Conservation (phyloP, 2,797 vertebrate species). For the Microctenopoma stevenorrisi region DNA sequence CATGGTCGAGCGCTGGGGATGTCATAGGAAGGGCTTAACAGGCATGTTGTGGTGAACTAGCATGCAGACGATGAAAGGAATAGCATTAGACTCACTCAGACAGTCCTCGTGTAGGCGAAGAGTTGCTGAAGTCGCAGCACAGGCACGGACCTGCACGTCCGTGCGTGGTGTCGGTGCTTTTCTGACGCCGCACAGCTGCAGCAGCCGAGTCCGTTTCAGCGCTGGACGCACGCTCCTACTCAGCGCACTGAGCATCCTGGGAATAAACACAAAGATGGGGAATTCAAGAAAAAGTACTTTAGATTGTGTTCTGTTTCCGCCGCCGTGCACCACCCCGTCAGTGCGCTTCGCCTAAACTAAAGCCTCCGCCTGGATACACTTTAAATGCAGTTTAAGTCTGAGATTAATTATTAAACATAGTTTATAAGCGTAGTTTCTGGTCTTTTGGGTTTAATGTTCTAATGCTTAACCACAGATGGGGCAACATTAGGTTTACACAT, state of each 20-base stretch:
- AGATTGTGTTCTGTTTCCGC: no score
- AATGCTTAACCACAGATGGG: no score
- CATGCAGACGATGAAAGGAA: accelerated
- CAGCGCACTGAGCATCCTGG: slow-evolving; percentile 30
- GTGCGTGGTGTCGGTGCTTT: slow-evolving; percentile 3
- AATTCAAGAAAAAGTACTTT: no score
- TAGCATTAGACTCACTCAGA: slow-evolving; percentile 69
- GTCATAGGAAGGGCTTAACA: background rate
- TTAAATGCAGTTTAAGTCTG: accelerated
- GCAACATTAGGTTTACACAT: background rate
- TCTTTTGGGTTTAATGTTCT: no score
- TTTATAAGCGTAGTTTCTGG: no score
- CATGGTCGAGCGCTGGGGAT: slow-evolving; percentile 82
- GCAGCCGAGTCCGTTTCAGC: background rate
- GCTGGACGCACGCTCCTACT: background rate
- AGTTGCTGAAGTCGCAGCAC: slow-evolving; percentile 13
- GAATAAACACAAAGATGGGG: background rate
- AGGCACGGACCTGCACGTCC: slow-evolving; percentile 24
- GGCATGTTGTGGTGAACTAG: background rate
- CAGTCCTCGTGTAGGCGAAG: slow-evolving; percentile 59
- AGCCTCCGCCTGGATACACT: background rate
- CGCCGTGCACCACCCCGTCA: no score
- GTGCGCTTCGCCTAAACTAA: background rate
- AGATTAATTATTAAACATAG: slow-evolving; percentile 37
- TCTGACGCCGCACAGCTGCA: background rate